phyloP scores from a whole-genome alignment of 92 coral and sea anemone genomes.

The Porites divaricata region DNA sequence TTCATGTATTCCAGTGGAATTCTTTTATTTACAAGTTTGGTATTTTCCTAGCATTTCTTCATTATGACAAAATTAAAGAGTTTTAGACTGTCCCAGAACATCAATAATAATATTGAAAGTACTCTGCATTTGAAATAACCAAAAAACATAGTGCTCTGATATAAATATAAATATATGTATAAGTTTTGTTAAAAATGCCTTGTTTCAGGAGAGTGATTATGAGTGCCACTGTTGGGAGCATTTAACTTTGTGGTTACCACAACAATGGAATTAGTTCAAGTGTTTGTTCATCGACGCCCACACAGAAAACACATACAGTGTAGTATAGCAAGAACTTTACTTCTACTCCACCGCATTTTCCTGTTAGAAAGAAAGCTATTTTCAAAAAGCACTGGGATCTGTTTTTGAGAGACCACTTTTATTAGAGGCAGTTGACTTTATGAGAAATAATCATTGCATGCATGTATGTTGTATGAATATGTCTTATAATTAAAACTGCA shows the following conservation, averaged over 20 bases:
- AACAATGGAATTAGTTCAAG: background rate
- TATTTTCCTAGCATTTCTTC: too few species aligned
- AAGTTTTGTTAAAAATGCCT: too few species aligned
- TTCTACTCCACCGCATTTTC: background rate
- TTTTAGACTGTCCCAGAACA: too few species aligned
- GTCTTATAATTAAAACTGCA: background rate
- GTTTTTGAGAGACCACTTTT: background rate
- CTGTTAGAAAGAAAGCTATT: constrained; percentile 4
- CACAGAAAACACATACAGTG: background rate
- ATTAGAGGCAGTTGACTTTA: too few species aligned
- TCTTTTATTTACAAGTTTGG: too few species aligned
- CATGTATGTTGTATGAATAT: background rate
- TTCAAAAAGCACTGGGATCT: background rate
- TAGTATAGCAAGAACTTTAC: background rate
- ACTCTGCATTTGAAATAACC: too few species aligned
- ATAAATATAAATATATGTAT: too few species aligned
- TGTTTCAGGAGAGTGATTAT: background rate
- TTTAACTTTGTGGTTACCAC: background rate
- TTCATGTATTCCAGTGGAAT: too few species aligned
- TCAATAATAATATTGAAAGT: too few species aligned
- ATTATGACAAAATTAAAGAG: too few species aligned
- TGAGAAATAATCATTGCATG: background rate
- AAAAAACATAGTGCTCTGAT: too few species aligned
- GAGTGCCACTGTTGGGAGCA: background rate
- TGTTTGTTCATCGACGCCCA: background rate